Base-by-base conservation (phyloP, 2,113 vertebrate genomes). In the Nothoprocta pentlandii region DNA sequence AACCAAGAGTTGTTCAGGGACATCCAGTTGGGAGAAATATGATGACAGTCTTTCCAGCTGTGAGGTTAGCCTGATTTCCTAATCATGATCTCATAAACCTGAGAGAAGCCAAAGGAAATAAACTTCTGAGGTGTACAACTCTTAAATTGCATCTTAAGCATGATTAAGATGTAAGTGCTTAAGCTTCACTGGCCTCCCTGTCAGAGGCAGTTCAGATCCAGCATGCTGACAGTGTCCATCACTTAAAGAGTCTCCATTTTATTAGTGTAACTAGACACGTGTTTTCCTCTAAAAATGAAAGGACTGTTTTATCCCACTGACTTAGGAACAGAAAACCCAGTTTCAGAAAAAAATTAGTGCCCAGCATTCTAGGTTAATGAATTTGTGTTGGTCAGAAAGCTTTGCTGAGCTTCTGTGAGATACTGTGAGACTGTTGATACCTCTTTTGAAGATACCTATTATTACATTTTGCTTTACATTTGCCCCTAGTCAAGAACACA, bases 91-190 rank as follows among this genome's bases (percentile, higher is more conserved):
- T 71, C 19, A 59, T 51, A 94, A 68, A 78, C 51, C 21, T 71
- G 25, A 42, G 22, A 87, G 46, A 90, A 82, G 26, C 47, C 74
- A 89, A 84, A 68, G 16, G 3, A 91, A 92, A 81, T 56, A n/a
- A 51, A 78, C 39, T 87, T 70, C 41, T 68, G 39, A 89, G 53
- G 46, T 28, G 61, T 22, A 7, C 6, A 32, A 83, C 32, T 44
- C 59, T 34, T 73, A 76, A 90, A 93, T 94, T 42, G n/a, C 16
- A 44, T 91, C 94, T 94, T 68, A 89, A 85, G 47, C 46, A 25
- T 0, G 2, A 46, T 87, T 73, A 85, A 82, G 44, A 25, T 89
- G 61, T 82, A 80, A 64, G 49, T 85, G 44, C n/a, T 61, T 85
- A 51, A 85, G 23, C 14, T 5, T 70, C 14, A 0, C 66, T 16